These are phyloP conservation scores for Maniola hyperantus DNA, from an alignment of 2,888 invertebrate genomes.

Conservation along the genomic window DNA sequence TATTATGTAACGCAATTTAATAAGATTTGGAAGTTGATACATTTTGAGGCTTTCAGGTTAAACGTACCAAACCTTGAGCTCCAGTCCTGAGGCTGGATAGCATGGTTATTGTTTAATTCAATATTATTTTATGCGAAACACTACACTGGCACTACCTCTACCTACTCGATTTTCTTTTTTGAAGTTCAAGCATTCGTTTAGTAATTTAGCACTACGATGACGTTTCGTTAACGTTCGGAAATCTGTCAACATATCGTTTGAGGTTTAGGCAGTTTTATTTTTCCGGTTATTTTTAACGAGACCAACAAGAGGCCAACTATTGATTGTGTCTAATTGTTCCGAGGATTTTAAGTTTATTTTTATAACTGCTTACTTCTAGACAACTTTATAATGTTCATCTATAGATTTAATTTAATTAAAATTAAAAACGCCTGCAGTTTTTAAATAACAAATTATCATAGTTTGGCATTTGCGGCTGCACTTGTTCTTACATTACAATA, in stretches of 20 bases:
- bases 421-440: not conserved
- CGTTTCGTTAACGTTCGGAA: slow-evolving; percentile 7
- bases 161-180: slow-evolving; percentile 33
- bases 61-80: slow-evolving; percentile 70
- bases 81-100: slow-evolving; percentile 74
- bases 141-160: slow-evolving; percentile 56
- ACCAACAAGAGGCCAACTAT: no score
- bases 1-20: slow-evolving; percentile 70
- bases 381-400: no score
- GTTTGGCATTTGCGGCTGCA: no score
- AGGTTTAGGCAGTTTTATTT: not conserved
- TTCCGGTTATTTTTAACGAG: no score
- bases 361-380: no score
- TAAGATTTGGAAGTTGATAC: slow-evolving; percentile 38
- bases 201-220: not conserved
- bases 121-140: slow-evolving; percentile 62
- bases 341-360: no score
- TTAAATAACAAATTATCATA: not conserved
- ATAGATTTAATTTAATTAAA: no score
- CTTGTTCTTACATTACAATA: no score
- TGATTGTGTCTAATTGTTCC: no score
- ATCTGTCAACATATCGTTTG: not conserved
- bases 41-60: slow-evolving; percentile 17
- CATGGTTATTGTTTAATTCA: slow-evolving; percentile 56
- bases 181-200: slow-evolving; percentile 13